Evolutionary conservation across 2,888 invertebrate species (phyloP), one percentile per base, ranked within the genome.

Genomic region (Cosmia trapezina): DNA sequence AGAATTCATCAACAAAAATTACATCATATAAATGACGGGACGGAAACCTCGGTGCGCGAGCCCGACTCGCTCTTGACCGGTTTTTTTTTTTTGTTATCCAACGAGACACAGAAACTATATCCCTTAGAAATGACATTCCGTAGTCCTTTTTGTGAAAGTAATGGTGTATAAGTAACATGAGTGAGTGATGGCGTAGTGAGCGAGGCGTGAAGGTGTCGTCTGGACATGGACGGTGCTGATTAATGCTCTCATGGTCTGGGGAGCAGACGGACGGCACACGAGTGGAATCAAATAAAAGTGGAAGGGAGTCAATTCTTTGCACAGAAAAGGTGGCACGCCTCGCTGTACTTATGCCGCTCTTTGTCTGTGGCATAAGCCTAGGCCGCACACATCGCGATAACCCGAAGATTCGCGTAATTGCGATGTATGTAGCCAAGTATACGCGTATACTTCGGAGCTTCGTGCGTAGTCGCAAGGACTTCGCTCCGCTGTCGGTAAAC

Each of bases 231-330:
- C 47, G 56, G 14, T 51, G 51, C 19, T 79, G 78, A 78, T 64
- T 51, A 67, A 78, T 79, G 53, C 6, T 12, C 28, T 51, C 49
- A 64, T 45, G 43, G 69, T 76, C 53, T 76, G 49, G 54, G 45
- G 79, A 51, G 41, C 47, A 56, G 28, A 28, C 28, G 28, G 41
- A 62, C 28, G n/a, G 54, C 47, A 41, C 41, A 41, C 75, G 6
- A 45, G 6, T 11, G 12, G 57, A 43, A 37, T 45, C 1, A 53
- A 54, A 54, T 12, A 63, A 63, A 63, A n/a, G 45, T 53, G 11
- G 22, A 37, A 28, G 12, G n/a, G 22, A n/a, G 43, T 12, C 8
- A 68, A 43, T 43, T 43, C 0, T 43, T 62, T 45, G 19, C 2
- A 12, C 7, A 7, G 6, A 17, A 4, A 17, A 11, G 22, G 17